Conservation (phyloP, 2,113 vertebrate genomes). For the human (Homo sapiens) region DNA sequence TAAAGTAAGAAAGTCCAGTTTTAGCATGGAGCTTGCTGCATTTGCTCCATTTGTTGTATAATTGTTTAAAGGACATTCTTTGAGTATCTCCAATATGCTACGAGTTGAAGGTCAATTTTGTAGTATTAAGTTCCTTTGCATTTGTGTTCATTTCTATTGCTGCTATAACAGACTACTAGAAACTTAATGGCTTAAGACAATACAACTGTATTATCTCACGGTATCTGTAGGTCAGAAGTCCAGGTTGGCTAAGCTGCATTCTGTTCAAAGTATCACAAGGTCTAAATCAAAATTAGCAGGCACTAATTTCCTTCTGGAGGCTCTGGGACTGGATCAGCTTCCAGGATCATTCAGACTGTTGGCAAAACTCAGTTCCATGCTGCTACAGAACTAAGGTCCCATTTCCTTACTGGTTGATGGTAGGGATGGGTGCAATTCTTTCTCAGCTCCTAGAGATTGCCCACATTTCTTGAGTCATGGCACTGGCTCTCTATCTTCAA, state of each 20-base stretch:
- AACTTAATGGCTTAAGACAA: background rate
- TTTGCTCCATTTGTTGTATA: background rate
- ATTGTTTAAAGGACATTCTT: background rate
- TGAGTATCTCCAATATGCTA: background rate
- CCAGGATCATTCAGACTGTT: background rate
- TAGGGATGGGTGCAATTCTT: accelerated
- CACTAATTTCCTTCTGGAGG: background rate
- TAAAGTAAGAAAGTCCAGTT: background rate
- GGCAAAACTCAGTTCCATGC: background rate
- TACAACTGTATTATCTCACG: background rate
- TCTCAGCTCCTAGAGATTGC: background rate
- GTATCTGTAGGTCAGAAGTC: background rate
- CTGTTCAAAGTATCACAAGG: background rate
- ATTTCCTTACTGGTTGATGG: background rate
- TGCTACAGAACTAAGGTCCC: background rate
- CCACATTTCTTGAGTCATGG: background rate
- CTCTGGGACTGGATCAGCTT: background rate
- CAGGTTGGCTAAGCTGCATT: background rate
- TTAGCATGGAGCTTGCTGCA: background rate
- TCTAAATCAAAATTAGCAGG: background rate
- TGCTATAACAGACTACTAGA: background rate
- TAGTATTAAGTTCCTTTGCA: background rate
- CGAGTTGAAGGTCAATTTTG: background rate
- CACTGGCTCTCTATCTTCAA: background rate
- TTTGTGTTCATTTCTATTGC: background rate